phyloP scores from a whole-genome alignment of 2,888 invertebrate genomes.

The Tridacna crocea region DNA sequence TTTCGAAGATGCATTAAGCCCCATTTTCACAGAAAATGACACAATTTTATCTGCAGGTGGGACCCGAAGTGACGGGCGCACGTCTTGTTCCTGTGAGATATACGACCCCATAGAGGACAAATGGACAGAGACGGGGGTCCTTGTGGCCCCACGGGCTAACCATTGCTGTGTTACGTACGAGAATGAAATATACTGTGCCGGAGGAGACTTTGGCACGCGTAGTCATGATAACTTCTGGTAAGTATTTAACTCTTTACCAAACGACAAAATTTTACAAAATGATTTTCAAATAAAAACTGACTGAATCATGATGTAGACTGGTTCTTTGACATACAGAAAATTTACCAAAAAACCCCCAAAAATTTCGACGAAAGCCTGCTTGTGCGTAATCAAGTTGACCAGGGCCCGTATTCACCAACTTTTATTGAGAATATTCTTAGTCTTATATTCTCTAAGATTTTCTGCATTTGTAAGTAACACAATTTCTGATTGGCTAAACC shows the following conservation, averaged over 20 bases:
- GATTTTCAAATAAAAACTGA: too few relatives aligned
- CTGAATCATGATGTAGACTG: too few relatives aligned
- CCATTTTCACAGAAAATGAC: neutral
- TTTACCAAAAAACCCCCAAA: too few relatives aligned
- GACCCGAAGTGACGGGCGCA: slow-evolving; percentile 69
- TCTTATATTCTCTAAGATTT: too few relatives aligned
- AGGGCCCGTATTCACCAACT: too few relatives aligned
- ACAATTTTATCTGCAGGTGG: slow-evolving; percentile 64
- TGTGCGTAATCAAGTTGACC: too few relatives aligned
- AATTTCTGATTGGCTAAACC: too few relatives aligned
- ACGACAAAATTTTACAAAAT: too few relatives aligned
- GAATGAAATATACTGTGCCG: slow-evolving; percentile 73
- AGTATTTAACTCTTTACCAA: too few relatives aligned
- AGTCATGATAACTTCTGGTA: slow-evolving; percentile 78
- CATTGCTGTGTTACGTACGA: slow-evolving; percentile 67
- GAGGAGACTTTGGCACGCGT: slow-evolving; percentile 71
- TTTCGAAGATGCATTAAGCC: neutral
- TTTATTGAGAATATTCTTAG: too few relatives aligned
- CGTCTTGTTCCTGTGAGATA: slow-evolving; percentile 73
- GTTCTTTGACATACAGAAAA: neutral
- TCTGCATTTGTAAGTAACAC: too few relatives aligned
- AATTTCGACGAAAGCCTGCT: too few relatives aligned
- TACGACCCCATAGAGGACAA: slow-evolving; percentile 71
- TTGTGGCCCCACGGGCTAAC: slow-evolving; percentile 72
- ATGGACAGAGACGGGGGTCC: slow-evolving; percentile 72